phyloP scores from a whole-genome alignment of 1,140 invertebrate species.

The Tetragonula clypearis region DNA sequence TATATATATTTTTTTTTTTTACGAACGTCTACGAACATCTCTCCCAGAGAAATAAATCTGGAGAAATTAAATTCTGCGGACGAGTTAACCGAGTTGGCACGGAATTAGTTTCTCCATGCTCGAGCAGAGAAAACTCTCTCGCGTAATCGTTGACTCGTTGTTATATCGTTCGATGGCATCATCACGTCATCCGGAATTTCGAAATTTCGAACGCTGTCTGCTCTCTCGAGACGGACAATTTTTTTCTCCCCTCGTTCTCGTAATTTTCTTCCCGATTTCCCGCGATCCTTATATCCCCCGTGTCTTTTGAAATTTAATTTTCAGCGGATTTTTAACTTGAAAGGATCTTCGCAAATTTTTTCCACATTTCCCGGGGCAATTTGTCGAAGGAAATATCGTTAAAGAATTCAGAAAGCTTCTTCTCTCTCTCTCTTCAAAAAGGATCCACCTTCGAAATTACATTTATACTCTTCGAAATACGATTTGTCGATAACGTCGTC shows the following conservation, averaged over 20 bases:
- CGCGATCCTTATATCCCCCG: neutral
- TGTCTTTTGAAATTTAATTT: neutral
- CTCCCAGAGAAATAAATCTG: conserved; percentile 23
- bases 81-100: conserved; percentile 24
- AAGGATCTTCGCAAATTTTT: neutral
- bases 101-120: conserved; percentile 15
- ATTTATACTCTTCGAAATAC: neutral
- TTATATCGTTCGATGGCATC: conserved; percentile 11
- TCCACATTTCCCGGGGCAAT: no score
- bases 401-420: no score
- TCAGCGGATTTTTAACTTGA: neutral
- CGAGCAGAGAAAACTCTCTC: conserved; percentile 8
- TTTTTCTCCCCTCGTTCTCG: neutral
- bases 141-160: no score
- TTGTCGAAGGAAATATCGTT: no score
- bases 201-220: no score
- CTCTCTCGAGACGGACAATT: neutral
- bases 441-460: neutral
- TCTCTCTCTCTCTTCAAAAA: no score
- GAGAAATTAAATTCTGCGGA: conserved; percentile 16
- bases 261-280: neutral
- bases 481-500: neutral
- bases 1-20: no score
- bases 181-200: neutral
- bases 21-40: neutral